Evolutionary conservation across 1,140 invertebrate genomes (phyloP).

Genomic region (Apis laboriosa): DNA sequence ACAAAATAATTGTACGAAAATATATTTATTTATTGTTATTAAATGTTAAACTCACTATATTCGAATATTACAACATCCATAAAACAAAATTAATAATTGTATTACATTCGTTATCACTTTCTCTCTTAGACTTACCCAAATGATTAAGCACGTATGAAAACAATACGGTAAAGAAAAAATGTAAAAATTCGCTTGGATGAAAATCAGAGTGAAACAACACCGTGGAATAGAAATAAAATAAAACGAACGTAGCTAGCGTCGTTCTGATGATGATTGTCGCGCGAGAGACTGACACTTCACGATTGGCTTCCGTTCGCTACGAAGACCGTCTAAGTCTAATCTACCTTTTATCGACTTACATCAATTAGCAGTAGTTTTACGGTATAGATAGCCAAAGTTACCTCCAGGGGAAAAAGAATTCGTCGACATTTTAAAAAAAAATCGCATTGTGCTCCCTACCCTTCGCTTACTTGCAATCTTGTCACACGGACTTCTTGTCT

Average conservation of each 20-base stretch:
- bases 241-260: background rate
- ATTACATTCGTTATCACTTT: too few species aligned
- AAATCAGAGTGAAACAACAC: background rate
- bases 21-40: too few species aligned
- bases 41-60: too few species aligned
- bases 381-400: conserved; percentile 17
- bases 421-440: background rate
- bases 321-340: conserved; percentile 65
- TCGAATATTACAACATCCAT: too few species aligned
- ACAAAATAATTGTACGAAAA: too few species aligned
- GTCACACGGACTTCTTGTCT: background rate
- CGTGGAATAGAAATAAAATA: too few species aligned
- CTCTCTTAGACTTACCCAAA: too few species aligned
- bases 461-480: background rate
- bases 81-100: too few species aligned
- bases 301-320: conserved; percentile 41
- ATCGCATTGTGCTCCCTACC: background rate
- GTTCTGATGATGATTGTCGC: conserved; percentile 61
- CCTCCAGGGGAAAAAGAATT: conserved; percentile 25
- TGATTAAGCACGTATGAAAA: too few species aligned
- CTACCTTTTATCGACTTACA: conserved; percentile 75
- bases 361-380: conserved; percentile 33
- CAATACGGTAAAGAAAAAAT: too few species aligned
- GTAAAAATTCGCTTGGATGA: too few species aligned
- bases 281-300: conserved; percentile 69